These are phyloP conservation scores for Alethe castanea DNA, from an alignment of 2,113 vertebrate genomes.

Conservation along the genomic window DNA sequence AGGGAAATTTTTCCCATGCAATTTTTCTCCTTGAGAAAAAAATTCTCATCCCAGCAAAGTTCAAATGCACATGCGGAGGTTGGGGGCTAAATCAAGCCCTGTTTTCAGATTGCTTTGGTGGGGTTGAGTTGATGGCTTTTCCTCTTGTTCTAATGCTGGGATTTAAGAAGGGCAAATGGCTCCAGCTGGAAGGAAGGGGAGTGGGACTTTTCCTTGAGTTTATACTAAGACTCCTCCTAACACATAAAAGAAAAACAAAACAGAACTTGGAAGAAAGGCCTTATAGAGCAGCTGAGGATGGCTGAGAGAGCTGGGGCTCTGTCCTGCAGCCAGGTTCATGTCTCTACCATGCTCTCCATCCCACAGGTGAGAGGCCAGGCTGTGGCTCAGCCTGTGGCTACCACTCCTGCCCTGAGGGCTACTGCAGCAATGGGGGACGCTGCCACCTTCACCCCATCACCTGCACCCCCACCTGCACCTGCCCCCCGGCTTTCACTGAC, in stretches of 20 bases:
- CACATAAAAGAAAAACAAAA: fast-evolving
- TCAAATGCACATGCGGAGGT: fast-evolving
- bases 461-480: background rate
- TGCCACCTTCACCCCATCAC: background rate
- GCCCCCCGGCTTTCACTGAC: background rate
- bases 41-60: background rate
- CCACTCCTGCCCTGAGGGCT: background rate
- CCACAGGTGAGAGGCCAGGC: background rate
- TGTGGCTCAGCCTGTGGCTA: background rate
- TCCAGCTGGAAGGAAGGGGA: background rate
- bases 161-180: background rate
- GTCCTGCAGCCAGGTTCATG: background rate
- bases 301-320: background rate
- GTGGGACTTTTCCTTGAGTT: background rate
- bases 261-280: background rate
- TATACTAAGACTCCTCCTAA: background rate
- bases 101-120: background rate
- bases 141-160: background rate
- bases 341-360: background rate
- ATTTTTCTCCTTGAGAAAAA: background rate
- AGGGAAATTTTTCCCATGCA: background rate
- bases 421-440: background rate
- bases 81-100: background rate
- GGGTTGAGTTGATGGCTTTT: background rate
- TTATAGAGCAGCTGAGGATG: background rate